These are phyloP conservation scores for Miniopterus natalensis DNA, from an alignment of 2,113 vertebrate species.

Conservation along the genomic window DNA sequence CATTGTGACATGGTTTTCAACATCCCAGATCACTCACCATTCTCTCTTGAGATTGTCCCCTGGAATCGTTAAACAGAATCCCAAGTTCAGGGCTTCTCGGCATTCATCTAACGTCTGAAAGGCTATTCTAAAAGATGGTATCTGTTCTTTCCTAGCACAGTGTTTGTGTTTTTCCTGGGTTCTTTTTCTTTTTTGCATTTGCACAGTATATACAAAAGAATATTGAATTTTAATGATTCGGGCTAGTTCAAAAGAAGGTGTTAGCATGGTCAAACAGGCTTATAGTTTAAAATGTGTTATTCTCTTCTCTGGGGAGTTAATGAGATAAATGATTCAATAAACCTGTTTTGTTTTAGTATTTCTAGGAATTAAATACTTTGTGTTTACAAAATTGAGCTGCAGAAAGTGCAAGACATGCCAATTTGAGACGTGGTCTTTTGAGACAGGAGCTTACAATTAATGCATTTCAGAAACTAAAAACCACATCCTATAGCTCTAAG, in stretches of 20 bases:
- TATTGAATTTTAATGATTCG: conserved; percentile 75
- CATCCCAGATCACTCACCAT: conserved; percentile 65
- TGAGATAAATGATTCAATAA: conserved; percentile 85
- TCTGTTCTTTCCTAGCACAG: conserved; percentile 83
- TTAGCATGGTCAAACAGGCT: conserved; percentile 73
- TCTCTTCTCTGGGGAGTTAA: conserved; percentile 83
- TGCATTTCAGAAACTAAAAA: conserved; percentile 84
- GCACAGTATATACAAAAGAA: conserved; percentile 70
- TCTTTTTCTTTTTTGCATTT: conserved; percentile 74
- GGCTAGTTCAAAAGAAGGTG: conserved; percentile 55
- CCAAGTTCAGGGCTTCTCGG: conserved; percentile 78
- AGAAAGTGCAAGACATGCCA: conserved; percentile 86
- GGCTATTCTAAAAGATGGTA: conserved; percentile 76
- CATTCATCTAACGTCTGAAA: conserved; percentile 84
- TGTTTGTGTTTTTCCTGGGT: conserved; percentile 77
- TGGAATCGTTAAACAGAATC: conserved; percentile 86
- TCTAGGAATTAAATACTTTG: conserved; percentile 86
- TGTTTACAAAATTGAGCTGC: conserved; percentile 88
- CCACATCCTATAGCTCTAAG: conserved; percentile 82
- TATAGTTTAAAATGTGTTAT: conserved; percentile 79
- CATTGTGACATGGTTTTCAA: conserved; percentile 91
- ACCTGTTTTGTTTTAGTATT: conserved; percentile 84
- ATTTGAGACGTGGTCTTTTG: conserved; percentile 82
- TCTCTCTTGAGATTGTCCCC: conserved; percentile 79
- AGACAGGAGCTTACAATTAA: conserved; percentile 79